Conservation (phyloP, 2,113 vertebrate species). For the Leucoraja erinaceus region DNA sequence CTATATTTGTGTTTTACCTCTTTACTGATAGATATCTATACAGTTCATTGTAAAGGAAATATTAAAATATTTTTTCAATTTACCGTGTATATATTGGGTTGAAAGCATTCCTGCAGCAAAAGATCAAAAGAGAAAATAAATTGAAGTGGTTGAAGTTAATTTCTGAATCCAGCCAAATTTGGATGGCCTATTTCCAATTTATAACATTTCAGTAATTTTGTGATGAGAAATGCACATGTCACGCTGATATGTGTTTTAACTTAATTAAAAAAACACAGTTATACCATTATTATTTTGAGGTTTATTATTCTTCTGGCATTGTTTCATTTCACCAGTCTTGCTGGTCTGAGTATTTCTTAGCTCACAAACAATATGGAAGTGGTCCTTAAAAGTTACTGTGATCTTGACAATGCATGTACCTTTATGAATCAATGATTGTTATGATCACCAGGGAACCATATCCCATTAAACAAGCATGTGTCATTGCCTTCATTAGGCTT, state of each 20-base stretch:
- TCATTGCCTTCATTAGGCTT: background rate
- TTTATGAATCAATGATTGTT: background rate
- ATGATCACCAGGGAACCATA: background rate
- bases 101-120: background rate
- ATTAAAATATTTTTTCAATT: background rate
- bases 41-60: background rate
- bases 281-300: background rate
- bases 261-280: background rate
- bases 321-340: background rate
- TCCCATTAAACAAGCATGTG: background rate
- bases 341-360: background rate
- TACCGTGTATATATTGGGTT: background rate
- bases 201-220: too few relatives aligned
- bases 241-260: background rate
- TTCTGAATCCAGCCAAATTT: background rate
- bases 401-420: background rate
- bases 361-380: background rate
- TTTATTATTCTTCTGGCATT: background rate
- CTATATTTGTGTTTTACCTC: background rate
- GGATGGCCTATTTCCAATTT: too few relatives aligned
- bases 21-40: background rate
- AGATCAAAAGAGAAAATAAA: background rate
- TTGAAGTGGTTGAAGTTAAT: background rate
- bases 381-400: background rate
- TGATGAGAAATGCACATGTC: background rate